Conservation (phyloP, 35 echinoderm and acorn worm genomes). For the Anneissia japonica region DNA sequence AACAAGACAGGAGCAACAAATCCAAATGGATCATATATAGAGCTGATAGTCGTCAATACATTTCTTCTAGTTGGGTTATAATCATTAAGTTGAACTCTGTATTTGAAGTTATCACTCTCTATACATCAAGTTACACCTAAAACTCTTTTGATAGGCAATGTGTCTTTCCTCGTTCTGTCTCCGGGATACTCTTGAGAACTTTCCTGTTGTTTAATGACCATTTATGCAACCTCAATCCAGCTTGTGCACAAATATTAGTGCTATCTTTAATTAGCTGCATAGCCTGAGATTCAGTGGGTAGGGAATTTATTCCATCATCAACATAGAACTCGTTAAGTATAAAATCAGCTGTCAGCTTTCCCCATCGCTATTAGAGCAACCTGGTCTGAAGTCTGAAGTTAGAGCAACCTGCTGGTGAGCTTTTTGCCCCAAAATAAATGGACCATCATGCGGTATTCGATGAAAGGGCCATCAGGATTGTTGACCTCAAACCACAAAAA, state of each 20-base stretch:
- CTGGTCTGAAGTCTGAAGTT: conserved; percentile 32
- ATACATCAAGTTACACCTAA: too few species aligned
- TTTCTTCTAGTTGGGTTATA: neutral
- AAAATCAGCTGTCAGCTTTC: neutral
- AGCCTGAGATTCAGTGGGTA: neutral
- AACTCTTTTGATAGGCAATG: too few species aligned
- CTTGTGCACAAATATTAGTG: neutral
- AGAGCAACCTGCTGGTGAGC: conserved; percentile 35
- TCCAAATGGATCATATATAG: conserved; percentile 45
- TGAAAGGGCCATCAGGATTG: neutral
- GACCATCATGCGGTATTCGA: conserved; percentile 32
- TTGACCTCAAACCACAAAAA: conserved; percentile 49
- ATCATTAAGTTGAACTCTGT: conserved; percentile 6
- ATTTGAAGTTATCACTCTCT: too few species aligned
- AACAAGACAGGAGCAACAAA: neutral
- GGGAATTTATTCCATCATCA: conserved; percentile 31
- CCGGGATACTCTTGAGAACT: conserved; percentile 1
- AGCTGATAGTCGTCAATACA: conserved; percentile 31
- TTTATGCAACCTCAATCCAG: neutral
- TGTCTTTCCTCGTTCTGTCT: too few species aligned
- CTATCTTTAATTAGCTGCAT: neutral
- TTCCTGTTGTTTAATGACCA: neutral
- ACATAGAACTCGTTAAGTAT: conserved; percentile 33
- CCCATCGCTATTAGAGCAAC: too few species aligned
- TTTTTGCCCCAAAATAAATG: conserved; percentile 49